Evolutionary conservation across 2,113 vertebrate genomes (phyloP), one percentile per base, ranked within the genome.

Genomic region (Cervus canadensis): DNA sequence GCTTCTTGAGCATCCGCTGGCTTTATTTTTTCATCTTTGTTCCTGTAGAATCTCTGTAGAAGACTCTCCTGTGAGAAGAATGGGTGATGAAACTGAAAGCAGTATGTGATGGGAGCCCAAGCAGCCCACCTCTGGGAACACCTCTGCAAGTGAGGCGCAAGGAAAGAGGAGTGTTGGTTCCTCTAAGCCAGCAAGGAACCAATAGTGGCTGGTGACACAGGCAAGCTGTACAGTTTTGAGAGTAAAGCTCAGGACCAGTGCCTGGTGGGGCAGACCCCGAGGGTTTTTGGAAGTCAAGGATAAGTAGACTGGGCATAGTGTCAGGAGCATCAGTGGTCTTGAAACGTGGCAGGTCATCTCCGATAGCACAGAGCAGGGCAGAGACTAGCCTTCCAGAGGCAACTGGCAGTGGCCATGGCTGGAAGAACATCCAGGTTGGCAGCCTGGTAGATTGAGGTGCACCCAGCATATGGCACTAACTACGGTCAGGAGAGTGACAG

Each of bases 11-110:
- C 48, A 60, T 7, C 30, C 1, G 10, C 19, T 50, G 36, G 36
- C 71, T 89, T 81, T 13, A n/a, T 45, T 23, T 92, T 45, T 91
- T 40, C 54, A 48, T n/a, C 25, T 90, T 82, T 62, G 17, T 79
- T 62, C 76, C 23, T 45, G 11, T 30, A 56, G 26, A 60, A 82
- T 52, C 67, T 89, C 17, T 43, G 21, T 62, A 40, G 25, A 13
- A 67, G 92, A 52, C 45, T 64, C 87, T 45, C 30, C 15, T 89
- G 11, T 9, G 33, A 59, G 50, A 43, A 90, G 82, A 45, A 85
- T 15, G 6, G 19, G 21, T 74, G 81, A 52, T 5, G 57, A 83
- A 21, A 43, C 19, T 19, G 50, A 79, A 86, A 95, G 56, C 93
- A 50, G 4, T 25, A 0, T 33, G 7, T 10, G 14, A 33, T 40